Percentiles rank a stretch among this genome's conserved stretches.
These are phyloP conservation scores for Echinometra lucunter DNA, from an alignment of 53 echinoderm and acorn worm species.

Conservation along the genomic window DNA sequence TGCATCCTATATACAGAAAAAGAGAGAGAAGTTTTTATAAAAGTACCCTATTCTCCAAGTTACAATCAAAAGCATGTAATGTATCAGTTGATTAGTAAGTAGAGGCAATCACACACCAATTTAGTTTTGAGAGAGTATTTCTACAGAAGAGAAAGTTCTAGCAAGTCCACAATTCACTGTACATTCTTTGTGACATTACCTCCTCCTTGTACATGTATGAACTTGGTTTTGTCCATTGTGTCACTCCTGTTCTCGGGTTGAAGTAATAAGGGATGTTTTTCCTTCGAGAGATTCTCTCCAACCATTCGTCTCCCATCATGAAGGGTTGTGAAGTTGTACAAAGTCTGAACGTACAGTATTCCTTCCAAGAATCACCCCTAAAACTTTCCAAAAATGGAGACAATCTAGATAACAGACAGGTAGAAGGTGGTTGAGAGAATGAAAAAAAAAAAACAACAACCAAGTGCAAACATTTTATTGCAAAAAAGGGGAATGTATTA, in stretches of 20 bases:
- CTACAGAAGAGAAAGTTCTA: neutral
- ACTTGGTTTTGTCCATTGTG: conserved; percentile 1
- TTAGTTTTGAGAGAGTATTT: neutral
- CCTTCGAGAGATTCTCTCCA: conserved; percentile 10
- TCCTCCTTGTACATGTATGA: too few relatives aligned
- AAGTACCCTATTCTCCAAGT: too few relatives aligned
- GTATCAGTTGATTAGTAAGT: neutral
- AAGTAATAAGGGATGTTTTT: conserved; percentile 25
- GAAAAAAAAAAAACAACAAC: too few relatives aligned
- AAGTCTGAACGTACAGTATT: neutral
- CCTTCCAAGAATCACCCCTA: neutral
- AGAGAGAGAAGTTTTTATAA: too few relatives aligned
- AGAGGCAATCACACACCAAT: too few relatives aligned
- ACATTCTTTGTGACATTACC: neutral
- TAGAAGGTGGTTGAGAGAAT: too few relatives aligned
- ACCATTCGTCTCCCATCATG: conserved; percentile 26
- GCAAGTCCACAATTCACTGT: neutral
- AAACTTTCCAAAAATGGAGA: neutral
- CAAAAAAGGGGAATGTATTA: too few relatives aligned
- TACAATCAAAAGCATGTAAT: too few relatives aligned
- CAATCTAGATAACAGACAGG: neutral
- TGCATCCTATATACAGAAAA: too few relatives aligned
- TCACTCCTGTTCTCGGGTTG: conserved; percentile 17
- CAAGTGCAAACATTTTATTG: too few relatives aligned
- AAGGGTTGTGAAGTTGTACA: neutral